Conservation (phyloP, 2,797 vertebrate species). For the Notamacropus eugenii region DNA sequence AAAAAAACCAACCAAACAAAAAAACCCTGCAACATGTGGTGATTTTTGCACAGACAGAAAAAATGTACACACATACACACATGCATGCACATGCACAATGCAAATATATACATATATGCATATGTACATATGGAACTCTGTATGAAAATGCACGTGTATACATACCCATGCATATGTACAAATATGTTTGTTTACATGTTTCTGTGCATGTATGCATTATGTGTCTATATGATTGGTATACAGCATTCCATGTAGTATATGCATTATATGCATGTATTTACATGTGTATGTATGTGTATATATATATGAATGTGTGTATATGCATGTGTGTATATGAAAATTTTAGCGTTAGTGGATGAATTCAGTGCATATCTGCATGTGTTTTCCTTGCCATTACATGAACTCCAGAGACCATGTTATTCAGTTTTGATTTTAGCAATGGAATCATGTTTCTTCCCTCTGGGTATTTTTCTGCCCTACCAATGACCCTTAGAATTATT, state of each 20-base stretch:
- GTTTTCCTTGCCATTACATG: background rate
- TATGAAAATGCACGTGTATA: background rate
- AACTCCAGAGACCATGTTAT: background rate
- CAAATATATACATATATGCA: background rate
- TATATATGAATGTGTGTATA: rapidly evolving
- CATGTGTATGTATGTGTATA: background rate
- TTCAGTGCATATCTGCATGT: background rate
- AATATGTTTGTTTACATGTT: background rate
- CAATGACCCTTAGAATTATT: background rate
- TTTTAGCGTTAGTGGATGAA: background rate
- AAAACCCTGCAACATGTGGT: background rate
- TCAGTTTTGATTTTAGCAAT: background rate
- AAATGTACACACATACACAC: background rate
- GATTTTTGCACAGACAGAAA: background rate
- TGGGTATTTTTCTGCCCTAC: background rate
- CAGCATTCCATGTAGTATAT: background rate
- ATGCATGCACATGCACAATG: too few species aligned
- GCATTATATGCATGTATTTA: too few species aligned
- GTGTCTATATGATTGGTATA: background rate
- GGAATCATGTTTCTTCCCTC: background rate
- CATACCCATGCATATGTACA: background rate
- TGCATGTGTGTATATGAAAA: background rate
- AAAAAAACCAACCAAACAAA: too few species aligned
- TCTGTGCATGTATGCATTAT: background rate
- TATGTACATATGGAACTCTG: background rate